phyloP scores from a whole-genome alignment of 2,888 invertebrate species.

The Falcaria lacertinaria region DNA sequence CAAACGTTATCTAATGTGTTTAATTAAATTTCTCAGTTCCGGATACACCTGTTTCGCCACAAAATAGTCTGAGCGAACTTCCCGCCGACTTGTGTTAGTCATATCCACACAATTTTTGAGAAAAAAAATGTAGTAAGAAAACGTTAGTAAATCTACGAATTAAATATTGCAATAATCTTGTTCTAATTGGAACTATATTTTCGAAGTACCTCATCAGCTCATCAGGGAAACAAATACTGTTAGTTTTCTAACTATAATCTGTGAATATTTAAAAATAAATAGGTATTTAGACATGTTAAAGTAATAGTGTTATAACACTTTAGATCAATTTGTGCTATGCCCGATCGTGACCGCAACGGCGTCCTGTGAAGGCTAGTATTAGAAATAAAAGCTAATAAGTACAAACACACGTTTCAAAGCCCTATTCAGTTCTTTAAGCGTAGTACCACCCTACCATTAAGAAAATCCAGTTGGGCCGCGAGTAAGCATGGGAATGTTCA shows the following conservation, averaged over 20 bases:
- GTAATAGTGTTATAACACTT: constrained; percentile 10
- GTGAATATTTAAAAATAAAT: too few species aligned
- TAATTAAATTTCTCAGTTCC: not conserved
- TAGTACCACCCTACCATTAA: constrained; percentile 67
- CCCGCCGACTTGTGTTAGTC: too few species aligned
- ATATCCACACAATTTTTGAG: not conserved
- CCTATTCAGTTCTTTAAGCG: constrained; percentile 59
- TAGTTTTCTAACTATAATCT: too few species aligned
- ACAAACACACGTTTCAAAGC: constrained; percentile 64
- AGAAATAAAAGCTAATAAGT: constrained; percentile 73
- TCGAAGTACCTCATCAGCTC: too few species aligned
- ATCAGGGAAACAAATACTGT: too few species aligned
- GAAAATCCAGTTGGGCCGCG: constrained; percentile 69
- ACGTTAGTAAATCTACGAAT: too few species aligned
- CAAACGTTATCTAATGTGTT: not conserved
- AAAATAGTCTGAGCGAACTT: not conserved
- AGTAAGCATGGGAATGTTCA: constrained; percentile 71
- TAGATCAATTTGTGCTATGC: constrained; percentile 24
- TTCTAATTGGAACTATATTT: too few species aligned
- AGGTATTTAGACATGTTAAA: too few species aligned
- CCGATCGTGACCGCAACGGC: constrained; percentile 20
- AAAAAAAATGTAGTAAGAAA: not conserved
- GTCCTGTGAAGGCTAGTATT: constrained; percentile 64
- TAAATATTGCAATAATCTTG: too few species aligned
- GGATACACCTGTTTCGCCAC: not conserved